Evolutionary conservation across 2,888 invertebrate species (phyloP), one percentile per base, ranked within the genome.

Genomic region (Icerya purchasi): DNA sequence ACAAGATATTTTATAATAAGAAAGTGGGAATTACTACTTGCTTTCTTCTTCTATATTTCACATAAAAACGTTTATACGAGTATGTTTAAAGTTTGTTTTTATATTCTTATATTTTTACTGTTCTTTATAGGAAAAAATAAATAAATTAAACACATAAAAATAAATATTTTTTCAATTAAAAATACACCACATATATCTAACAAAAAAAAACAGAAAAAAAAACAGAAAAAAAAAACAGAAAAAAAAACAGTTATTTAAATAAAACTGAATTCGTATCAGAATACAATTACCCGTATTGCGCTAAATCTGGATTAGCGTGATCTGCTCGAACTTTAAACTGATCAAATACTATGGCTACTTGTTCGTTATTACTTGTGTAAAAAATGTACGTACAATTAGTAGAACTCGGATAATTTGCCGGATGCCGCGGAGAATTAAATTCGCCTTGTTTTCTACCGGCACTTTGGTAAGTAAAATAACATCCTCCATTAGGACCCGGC

Each of bases 351-450:
- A 91, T 78, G 62, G 86, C 85, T 68, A 90, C 90, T 74, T 91
- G 90, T 71, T 91, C 90, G 71, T 86, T 86, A 64, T 84, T 82
- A 65, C 83, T 83, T 59, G 87, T 87, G 68, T 84, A 76, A 73
- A 96, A 90, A 69, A 84, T 78, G 76, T 89, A 97, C 63, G 90
- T 87, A 77, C 96, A 96, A 76, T 89, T 89, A 65, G 87, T 91
- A 72, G 84, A 85, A 69, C 91, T 88, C 64, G 94, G 94, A 77
- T 97, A 97, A 76, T 91, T 89, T 70, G 91, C 88, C 69, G 94
- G 94, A 78, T 91, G 92, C 63, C 93, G 82, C 22, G 94, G 94
- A 58, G 93, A 93, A 75, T 96, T 96, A 72, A 94, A 87, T 70
- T 90, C 89, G 57, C 92, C 92, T 62, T 82, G 81, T 72, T 89